Base-by-base conservation (phyloP, 1,140 invertebrate genomes). In the Hypsibius dujardini region DNA sequence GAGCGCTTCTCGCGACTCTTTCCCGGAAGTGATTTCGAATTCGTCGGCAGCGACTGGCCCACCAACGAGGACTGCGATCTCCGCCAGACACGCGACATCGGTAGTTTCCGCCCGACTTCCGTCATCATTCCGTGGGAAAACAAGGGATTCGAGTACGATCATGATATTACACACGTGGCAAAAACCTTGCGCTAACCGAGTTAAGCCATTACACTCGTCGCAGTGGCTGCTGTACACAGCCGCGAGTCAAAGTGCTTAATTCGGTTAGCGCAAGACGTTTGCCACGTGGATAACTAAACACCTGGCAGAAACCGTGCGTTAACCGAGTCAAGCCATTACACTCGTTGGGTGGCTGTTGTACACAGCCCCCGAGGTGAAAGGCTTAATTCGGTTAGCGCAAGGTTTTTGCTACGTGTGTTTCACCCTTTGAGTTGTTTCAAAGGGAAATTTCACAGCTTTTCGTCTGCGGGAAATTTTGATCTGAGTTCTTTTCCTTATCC, bases 51-150 rank as follows among this genome's bases (percentile, higher is more conserved):
- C 12, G 62, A 67, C 42, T 67, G 62, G 62, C 62, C 62, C 42
- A 12, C 62, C 12, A 42, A 45, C 45, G 62, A 67, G 45, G 62
- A 67, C 3, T 67, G 62, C 62, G 62, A 12, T 42, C 62, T 67
- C 45, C 62, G 45, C 42, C 12, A 15, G 45, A 42, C 62, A 42
- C 12, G 45, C 12, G 62, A 42, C 12, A 42, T 3, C 3, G 12
- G 12, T 15, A 12, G 3, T 42, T 67, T 42, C 45, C 12, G 42
- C 12, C 12, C 12, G 7, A 42, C 7, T 15, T 15, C 12, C 42
- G 62, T 67, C 12, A 3, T 67, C 3, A 67, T 67, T 7, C 62
- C 42, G 3, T 42, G 12, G 42, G 62, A 67, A 42, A 12, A 67
- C 42, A 67, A 67, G 42, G 62, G 62, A 7, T 67, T 67, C 42